These are phyloP conservation scores for Capreolus pygargus DNA, from an alignment of 2,113 vertebrate species.

Conservation along the genomic window DNA sequence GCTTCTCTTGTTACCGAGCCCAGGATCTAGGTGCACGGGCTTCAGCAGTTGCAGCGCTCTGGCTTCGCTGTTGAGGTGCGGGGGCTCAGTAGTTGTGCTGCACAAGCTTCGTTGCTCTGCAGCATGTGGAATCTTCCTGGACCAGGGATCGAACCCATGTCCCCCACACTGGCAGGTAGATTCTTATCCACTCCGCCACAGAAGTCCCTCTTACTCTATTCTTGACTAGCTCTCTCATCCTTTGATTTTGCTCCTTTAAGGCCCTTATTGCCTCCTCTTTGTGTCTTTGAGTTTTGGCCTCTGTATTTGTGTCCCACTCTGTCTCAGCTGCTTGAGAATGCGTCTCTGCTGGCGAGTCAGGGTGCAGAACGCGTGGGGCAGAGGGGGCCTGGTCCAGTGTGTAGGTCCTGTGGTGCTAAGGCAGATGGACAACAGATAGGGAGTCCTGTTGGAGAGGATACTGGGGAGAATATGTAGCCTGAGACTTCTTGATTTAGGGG, in stretches of 20 bases:
- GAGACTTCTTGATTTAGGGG: neutral
- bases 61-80: accelerated
- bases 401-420: neutral
- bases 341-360: neutral
- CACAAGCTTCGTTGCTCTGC: neutral
- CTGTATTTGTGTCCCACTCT: neutral
- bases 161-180: neutral
- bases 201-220: neutral
- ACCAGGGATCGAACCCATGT: neutral
- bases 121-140: neutral
- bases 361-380: neutral
- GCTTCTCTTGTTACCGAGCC: neutral
- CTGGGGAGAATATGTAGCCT: neutral
- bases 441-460: neutral
- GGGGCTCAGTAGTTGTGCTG: neutral
- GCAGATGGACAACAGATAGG: neutral
- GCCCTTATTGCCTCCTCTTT: neutral
- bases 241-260: neutral
- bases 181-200: neutral
- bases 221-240: neutral
- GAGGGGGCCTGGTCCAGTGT: neutral
- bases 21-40: neutral
- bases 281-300: neutral
- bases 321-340: neutral
- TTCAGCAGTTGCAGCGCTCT: neutral